phyloP scores from a whole-genome alignment of 2,113 vertebrate species.

The Aramus guarauna region DNA sequence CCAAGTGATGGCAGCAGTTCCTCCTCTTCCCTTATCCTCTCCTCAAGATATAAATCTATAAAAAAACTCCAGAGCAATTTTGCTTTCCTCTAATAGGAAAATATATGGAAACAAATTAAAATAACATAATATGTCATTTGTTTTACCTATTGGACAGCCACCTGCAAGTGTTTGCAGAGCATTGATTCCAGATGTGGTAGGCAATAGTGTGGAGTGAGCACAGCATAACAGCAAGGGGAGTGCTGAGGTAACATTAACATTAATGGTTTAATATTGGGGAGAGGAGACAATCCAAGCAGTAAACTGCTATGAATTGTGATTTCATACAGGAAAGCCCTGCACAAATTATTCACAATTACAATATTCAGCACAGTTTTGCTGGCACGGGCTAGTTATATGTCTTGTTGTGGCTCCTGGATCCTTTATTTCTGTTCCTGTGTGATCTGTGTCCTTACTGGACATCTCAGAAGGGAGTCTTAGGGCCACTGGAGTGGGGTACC shows the following conservation, averaged over 20 bases:
- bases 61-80: background rate
- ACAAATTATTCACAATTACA: background rate
- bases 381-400: background rate
- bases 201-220: background rate
- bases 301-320: background rate
- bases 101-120: background rate
- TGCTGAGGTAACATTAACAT: background rate
- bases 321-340: background rate
- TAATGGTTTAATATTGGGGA: background rate
- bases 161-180: background rate
- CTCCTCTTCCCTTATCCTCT: background rate
- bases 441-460: background rate
- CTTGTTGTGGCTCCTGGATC: background rate
- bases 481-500: background rate
- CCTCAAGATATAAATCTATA: background rate
- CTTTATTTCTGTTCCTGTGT: background rate
- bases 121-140: background rate
- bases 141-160: background rate
- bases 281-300: background rate
- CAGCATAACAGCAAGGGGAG: background rate
- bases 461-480: background rate
- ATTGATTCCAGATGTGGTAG: background rate
- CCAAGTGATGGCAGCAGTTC: constrained; percentile 9
- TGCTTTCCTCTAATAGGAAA: background rate
- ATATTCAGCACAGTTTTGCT: background rate